Percentiles rank a stretch among this genome's conserved stretches.
These are phyloP conservation scores for Chromobotia macracanthus DNA, from an alignment of 2,797 vertebrate genomes.

Conservation along the genomic window DNA sequence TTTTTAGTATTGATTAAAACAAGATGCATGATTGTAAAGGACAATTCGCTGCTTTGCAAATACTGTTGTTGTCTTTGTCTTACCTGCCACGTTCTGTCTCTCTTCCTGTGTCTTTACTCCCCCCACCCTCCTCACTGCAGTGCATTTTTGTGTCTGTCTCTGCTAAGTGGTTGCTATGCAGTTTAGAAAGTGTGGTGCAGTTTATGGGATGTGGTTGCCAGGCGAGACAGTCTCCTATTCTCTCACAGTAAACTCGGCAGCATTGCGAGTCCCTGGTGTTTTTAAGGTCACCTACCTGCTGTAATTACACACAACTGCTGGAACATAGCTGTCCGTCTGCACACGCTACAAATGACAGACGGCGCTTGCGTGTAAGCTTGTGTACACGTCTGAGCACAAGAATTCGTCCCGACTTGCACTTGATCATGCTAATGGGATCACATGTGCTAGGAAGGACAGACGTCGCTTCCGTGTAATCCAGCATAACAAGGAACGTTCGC, in stretches of 20 bases:
- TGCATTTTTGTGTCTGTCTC: conserved; percentile 38
- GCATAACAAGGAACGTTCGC: too few species aligned
- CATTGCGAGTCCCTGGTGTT: conserved; percentile 30
- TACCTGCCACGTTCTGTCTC: conserved; percentile 4
- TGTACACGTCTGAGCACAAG: too few species aligned
- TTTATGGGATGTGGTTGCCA: conserved; percentile 55
- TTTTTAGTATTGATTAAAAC: background rate
- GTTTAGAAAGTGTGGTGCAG: conserved; percentile 33
- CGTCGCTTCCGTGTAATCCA: too few species aligned
- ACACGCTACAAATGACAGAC: too few species aligned
- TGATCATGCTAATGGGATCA: too few species aligned
- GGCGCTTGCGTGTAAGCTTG: too few species aligned
- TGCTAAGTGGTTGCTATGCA: conserved; percentile 52
- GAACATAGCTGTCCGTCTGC: background rate
- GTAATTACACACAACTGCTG: conserved; percentile 34
- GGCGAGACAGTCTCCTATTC: conserved; percentile 29
- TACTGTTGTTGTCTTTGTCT: conserved; percentile 1
- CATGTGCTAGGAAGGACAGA: too few species aligned
- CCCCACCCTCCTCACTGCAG: conserved; percentile 27
- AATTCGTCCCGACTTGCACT: too few species aligned
- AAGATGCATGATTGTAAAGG: background rate
- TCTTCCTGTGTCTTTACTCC: conserved; percentile 11
- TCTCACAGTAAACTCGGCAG: conserved; percentile 35
- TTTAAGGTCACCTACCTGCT: conserved; percentile 44
- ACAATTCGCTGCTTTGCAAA: background rate